Conservation (phyloP, 2,113 vertebrate species). For the Lutjanus erythropterus region DNA sequence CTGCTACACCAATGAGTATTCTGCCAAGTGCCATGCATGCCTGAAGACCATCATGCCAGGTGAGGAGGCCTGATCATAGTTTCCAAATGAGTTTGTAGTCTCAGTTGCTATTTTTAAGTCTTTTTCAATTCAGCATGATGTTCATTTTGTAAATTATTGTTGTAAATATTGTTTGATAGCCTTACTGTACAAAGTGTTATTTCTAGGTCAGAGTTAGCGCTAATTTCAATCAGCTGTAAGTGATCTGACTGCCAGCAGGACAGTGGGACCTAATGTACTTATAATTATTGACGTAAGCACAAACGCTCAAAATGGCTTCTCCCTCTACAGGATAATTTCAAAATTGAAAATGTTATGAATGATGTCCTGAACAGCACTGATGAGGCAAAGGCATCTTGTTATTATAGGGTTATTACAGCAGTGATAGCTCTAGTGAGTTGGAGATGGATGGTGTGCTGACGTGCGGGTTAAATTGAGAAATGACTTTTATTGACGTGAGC, state of each 20-base stretch:
- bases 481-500: neutral
- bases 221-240: neutral
- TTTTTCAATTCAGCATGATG: no score
- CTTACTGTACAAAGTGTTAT: no score
- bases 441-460: neutral
- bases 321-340: no score
- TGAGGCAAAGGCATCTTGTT: no score
- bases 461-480: neutral
- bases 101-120: no score
- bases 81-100: no score
- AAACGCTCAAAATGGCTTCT: neutral
- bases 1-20: constrained; percentile 95
- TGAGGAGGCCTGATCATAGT: no score
- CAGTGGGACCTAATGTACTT: neutral
- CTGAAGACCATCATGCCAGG: constrained; percentile 98
- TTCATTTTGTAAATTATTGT: no score
- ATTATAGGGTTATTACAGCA: neutral
- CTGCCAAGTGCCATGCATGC: constrained; percentile 94
- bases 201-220: no score
- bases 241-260: neutral
- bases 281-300: neutral
- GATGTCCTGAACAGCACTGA: neutral
- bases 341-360: neutral
- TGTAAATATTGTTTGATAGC: no score
- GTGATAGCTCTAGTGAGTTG: neutral